A percentile compares a stretch with the other conserved stretches of the same genome.
Conservation (phyloP, 2,113 vertebrate species). For the Forbesichthys agassizii region DNA sequence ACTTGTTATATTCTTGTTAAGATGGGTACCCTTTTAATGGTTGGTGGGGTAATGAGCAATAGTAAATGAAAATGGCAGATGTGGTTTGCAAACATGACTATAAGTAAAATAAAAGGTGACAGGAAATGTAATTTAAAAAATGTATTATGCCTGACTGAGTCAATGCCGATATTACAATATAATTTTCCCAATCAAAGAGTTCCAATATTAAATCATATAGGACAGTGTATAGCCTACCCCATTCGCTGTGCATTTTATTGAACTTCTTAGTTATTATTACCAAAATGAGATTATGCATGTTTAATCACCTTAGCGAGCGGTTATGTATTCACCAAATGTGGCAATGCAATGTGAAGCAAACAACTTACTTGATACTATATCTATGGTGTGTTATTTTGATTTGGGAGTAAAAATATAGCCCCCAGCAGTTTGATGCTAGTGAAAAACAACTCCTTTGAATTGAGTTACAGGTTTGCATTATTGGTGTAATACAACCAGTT, state of each 20-base stretch:
- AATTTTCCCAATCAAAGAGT: slow-evolving; percentile 63
- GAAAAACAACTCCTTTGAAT: slow-evolving; percentile 10
- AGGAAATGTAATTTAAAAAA: slow-evolving; percentile 44
- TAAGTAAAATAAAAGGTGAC: slow-evolving; percentile 46
- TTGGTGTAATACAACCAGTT: not conserved
- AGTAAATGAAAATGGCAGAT: slow-evolving; percentile 42
- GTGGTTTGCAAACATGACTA: slow-evolving; percentile 25
- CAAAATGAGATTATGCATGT: slow-evolving; percentile 67
- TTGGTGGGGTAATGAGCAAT: slow-evolving; percentile 28
- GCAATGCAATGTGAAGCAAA: slow-evolving; percentile 62
- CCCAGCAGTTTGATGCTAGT: slow-evolving; percentile 38
- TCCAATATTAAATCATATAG: slow-evolving; percentile 62
- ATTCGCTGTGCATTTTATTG: slow-evolving; percentile 72
- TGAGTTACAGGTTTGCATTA: not conserved
- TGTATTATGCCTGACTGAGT: slow-evolving; percentile 44
- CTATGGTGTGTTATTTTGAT: slow-evolving; percentile 42
- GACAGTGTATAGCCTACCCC: slow-evolving; percentile 34
- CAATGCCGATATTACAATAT: slow-evolving; percentile 50
- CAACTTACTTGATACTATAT: slow-evolving; percentile 47
- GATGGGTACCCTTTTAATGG: slow-evolving; percentile 39
- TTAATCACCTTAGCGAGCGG: slow-evolving; percentile 69
- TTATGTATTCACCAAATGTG: slow-evolving; percentile 71
- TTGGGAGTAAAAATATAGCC: slow-evolving; percentile 47
- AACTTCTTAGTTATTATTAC: slow-evolving; percentile 75
- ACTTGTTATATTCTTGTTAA: slow-evolving; percentile 30